These are phyloP conservation scores for Nebria ingens DNA, from an alignment of 1,140 invertebrate genomes.

Conservation along the genomic window DNA sequence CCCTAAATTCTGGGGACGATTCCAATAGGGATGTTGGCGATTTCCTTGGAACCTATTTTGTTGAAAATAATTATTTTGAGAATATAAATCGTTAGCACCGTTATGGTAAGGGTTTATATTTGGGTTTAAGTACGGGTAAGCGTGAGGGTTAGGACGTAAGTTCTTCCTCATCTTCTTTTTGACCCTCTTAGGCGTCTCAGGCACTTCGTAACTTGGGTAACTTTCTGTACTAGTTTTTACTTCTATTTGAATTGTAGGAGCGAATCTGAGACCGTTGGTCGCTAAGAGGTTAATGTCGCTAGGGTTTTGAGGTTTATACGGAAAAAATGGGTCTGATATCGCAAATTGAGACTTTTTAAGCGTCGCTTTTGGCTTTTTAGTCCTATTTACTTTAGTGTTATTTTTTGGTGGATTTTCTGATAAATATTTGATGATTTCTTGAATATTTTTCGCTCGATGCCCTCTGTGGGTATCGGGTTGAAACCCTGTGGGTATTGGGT, in stretches of 20 bases:
- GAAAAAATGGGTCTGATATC: conserved; percentile 8
- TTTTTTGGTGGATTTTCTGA: neutral
- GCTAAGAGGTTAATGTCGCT: conserved; percentile 11
- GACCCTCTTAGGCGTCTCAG: too few relatives aligned
- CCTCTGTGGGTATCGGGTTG: neutral
- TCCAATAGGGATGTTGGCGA: neutral
- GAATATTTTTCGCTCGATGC: conserved; percentile 1
- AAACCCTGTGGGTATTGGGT: neutral
- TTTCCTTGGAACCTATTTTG: neutral
- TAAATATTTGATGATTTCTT: conserved; percentile 12
- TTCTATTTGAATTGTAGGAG: neutral
- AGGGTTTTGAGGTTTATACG: conserved; percentile 1
- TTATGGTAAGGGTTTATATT: neutral
- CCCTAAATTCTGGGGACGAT: neutral
- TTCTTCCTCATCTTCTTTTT: too few relatives aligned
- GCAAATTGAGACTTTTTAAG: neutral
- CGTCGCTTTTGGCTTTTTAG: neutral
- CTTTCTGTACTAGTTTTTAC: neutral
- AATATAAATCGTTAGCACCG: neutral
- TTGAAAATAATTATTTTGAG: neutral
- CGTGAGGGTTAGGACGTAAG: too few relatives aligned
- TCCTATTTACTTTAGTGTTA: neutral
- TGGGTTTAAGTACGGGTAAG: neutral
- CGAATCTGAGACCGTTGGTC: neutral
- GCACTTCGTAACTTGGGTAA: neutral